Conservation (phyloP, 2,888 invertebrate species). For the Pinctada fucata region DNA sequence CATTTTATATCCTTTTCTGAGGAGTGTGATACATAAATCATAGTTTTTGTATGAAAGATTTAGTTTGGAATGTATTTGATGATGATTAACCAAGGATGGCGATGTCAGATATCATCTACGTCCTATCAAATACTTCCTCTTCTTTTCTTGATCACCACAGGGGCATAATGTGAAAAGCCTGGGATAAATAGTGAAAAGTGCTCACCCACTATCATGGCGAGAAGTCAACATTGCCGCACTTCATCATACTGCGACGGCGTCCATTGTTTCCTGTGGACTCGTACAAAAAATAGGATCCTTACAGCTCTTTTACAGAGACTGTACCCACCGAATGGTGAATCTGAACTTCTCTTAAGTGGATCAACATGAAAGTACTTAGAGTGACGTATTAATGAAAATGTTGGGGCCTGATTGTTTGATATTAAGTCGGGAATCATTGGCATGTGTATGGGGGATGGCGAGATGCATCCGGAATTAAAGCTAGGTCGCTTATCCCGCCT, state of each 20-base stretch:
- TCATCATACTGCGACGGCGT: background rate
- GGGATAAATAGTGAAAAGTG: slow-evolving; percentile 20
- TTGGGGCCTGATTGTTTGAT: background rate
- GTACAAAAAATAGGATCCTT: background rate
- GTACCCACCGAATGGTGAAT: background rate
- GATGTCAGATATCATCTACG: slow-evolving; percentile 2
- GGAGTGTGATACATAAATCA: no score
- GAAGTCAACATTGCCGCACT: background rate
- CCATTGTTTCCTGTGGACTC: background rate
- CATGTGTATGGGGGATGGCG: background rate
- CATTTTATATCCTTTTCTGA: no score
- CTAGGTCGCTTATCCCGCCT: background rate
- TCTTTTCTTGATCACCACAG: slow-evolving; percentile 12
- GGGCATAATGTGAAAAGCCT: slow-evolving; percentile 20
- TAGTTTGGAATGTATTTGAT: no score
- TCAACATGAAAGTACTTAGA: background rate
- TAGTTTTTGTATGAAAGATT: no score
- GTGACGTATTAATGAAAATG: background rate
- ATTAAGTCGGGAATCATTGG: background rate
- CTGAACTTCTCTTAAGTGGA: background rate
- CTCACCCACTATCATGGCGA: background rate
- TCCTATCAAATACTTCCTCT: background rate
- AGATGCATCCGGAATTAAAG: background rate
- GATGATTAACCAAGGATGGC: no score
- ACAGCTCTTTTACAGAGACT: background rate